Conservation (phyloP, 2,113 vertebrate genomes). For the Coreoperca whiteheadi region DNA sequence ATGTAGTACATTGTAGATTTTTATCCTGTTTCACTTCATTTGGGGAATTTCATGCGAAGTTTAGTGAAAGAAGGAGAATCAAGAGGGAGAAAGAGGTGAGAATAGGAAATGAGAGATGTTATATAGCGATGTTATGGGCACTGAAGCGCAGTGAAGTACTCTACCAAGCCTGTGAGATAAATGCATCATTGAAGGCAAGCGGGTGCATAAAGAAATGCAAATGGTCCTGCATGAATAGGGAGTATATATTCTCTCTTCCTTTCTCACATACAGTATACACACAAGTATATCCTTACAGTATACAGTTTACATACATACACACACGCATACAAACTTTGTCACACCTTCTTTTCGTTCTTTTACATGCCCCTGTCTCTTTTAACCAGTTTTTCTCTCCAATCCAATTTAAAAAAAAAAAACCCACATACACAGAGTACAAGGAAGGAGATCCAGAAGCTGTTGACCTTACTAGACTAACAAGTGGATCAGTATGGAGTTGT, state of each 20-base stretch:
- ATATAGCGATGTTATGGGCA: not conserved
- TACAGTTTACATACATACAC: not conserved
- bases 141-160: conserved; percentile 9
- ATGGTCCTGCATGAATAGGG: not conserved
- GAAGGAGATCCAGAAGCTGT: not conserved
- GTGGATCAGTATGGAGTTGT: not conserved
- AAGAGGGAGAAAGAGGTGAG: not conserved
- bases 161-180: conserved; percentile 19
- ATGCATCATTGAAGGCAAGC: conserved; percentile 5
- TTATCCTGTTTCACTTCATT: not conserved
- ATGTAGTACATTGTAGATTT: not conserved
- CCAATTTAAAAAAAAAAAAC: not conserved
- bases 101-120: not conserved
- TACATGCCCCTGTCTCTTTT: not conserved
- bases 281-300: not conserved
- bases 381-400: not conserved
- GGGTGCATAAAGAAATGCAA: conserved; percentile 28
- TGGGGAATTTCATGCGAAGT: not conserved
- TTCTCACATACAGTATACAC: not conserved
- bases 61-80: not conserved
- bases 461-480: not conserved
- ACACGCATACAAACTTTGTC: not conserved
- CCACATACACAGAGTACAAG: not conserved
- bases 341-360: not conserved
- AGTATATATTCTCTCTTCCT: not conserved